Conservation (phyloP, 2,888 invertebrate genomes). For the Iselma pallidipennis region DNA sequence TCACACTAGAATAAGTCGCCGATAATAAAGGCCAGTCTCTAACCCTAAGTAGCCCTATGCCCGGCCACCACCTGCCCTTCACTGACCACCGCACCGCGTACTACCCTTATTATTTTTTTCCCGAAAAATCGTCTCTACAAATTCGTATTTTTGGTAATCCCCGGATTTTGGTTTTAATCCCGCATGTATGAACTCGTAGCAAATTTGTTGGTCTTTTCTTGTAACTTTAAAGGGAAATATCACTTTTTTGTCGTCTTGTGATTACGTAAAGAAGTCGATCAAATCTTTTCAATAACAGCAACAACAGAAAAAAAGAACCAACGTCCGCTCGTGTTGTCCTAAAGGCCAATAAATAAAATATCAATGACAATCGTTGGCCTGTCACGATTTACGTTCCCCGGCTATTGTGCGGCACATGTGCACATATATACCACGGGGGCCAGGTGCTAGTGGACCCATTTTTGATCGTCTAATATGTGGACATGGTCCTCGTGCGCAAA, state of each 20-base stretch:
- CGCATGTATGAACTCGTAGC: background rate
- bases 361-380: slow-evolving; percentile 53
- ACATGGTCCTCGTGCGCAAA: slow-evolving; percentile 32
- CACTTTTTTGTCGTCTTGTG: background rate
- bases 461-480: slow-evolving; percentile 29
- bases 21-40: slow-evolving; percentile 20
- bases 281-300: slow-evolving; percentile 26
- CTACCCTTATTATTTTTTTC: background rate
- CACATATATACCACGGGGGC: slow-evolving; percentile 29
- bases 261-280: background rate
- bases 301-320: slow-evolving; percentile 34
- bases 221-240: no score
- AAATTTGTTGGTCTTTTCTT: background rate
- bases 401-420: slow-evolving; percentile 44
- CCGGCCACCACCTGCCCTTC: slow-evolving; percentile 25
- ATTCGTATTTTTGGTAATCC: background rate
- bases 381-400: slow-evolving; percentile 42
- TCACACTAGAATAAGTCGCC: slow-evolving; percentile 3
- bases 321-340: slow-evolving; percentile 39
- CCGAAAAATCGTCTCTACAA: background rate
- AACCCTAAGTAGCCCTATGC: slow-evolving; percentile 27
- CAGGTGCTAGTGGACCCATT: slow-evolving; percentile 37
- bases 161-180: background rate
- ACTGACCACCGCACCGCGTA: slow-evolving; percentile 14
- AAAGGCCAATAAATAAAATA: slow-evolving; percentile 55